Evolutionary conservation across 2,113 vertebrate species (phyloP), one percentile per base, ranked within the genome.

Genomic region (Psilopogon haemacephalus): DNA sequence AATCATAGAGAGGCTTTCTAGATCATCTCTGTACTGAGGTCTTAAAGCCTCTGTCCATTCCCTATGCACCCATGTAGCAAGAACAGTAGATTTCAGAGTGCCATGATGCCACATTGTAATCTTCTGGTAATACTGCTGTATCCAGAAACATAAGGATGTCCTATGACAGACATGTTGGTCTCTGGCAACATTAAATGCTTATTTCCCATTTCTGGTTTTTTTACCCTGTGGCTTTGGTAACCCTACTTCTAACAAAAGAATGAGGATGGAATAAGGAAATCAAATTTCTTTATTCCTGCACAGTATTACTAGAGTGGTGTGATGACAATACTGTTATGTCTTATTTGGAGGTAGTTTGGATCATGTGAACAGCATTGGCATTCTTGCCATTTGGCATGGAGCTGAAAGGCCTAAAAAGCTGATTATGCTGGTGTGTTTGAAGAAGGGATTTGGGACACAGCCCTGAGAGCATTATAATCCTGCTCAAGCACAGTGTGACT

Each of bases 381-480:
- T 77, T 87, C 60, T 62, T 89, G 72, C 80, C 70, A 69, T 93
- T 95, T 94, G 72, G 75, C 88, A 77, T 50, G 50, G 67, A 82
- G 64, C 82, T 89, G 70, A 91, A 94, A 85, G 79, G 24, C 74
- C 74, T 93, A 80, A 74, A 93, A 96, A 95, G 91, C 89, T 95
- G 94, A 95, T 96, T 96, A 74, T 44, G 35, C 35, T 76, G 70
- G 90, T 91, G 69, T 84, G 54, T 92, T 89, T 93, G 83, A 84
- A 86, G 69, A n/a, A 72, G 69, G 58, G 75, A 92, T 96, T 96
- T 44, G 2, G 91, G 63, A 42, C 58, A 83, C 24, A 90, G 69
- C 46, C 68, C 75, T 76, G 59, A 84, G 64, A 84, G 56, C n/a
- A 18, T 89, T 94, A 56, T 94, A 95, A 95, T 95, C 90, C 92